Evolutionary conservation across 2,888 invertebrate genomes (phyloP).

Genomic region (Hyppa rectilinea): DNA sequence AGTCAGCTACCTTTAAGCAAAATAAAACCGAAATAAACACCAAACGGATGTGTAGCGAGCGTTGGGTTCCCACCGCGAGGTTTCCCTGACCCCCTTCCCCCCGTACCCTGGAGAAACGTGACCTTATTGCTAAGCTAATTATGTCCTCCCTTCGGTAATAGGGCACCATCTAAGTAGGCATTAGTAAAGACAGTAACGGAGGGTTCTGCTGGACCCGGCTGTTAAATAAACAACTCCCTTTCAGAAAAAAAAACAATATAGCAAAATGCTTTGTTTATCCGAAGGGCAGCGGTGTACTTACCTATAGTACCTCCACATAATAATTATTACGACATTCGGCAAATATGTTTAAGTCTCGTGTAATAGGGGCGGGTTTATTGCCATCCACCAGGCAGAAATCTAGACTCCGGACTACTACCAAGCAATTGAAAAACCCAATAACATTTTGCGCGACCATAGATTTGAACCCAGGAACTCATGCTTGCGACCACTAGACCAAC

Average conservation of each 20-base stretch:
- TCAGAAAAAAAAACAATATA: not conserved
- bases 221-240: not conserved
- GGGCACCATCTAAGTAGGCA: not conserved
- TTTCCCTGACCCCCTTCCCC: too few relatives aligned
- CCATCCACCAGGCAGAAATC: too few relatives aligned
- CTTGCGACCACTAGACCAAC: too few relatives aligned
- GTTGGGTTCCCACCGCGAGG: not conserved
- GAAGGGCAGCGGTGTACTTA: too few relatives aligned
- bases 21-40: not conserved
- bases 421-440: too few relatives aligned
- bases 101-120: not conserved
- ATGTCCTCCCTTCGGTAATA: not conserved
- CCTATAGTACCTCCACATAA: too few relatives aligned
- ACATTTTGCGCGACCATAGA: not conserved
- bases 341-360: too few relatives aligned
- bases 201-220: too few relatives aligned
- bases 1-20: not conserved
- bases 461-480: too few relatives aligned
- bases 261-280: not conserved
- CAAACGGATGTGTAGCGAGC: not conserved
- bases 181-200: not conserved
- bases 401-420: too few relatives aligned
- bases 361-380: too few relatives aligned
- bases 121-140: conserved; percentile 13
- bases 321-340: too few relatives aligned